phyloP scores from a whole-genome alignment of 1,140 invertebrate species.

The Achroia grisella region DNA sequence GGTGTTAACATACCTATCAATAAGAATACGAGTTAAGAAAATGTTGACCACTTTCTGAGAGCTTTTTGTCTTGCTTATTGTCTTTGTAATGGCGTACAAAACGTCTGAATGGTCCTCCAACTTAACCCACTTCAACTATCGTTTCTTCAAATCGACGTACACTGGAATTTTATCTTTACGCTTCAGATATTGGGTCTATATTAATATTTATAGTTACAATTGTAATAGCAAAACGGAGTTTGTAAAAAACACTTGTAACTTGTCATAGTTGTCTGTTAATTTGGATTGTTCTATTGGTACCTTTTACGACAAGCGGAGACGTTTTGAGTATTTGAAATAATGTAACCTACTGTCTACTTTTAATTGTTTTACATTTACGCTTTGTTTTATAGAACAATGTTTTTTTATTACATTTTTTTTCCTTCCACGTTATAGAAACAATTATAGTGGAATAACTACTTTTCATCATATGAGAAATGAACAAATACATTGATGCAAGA shows the following conservation, averaged over 20 bases:
- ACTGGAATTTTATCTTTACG: slow-evolving; percentile 17
- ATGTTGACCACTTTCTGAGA: slow-evolving; percentile 50
- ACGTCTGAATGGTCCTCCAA: slow-evolving; percentile 41
- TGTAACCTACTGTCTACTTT: slow-evolving; percentile 26
- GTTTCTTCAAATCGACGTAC: slow-evolving; percentile 1
- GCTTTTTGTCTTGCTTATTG: slow-evolving; percentile 52
- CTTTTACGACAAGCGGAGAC: slow-evolving; percentile 41
- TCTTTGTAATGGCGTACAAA: slow-evolving; percentile 44
- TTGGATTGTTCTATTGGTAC: slow-evolving; percentile 34
- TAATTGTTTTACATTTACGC: slow-evolving; percentile 38
- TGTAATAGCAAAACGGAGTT: slow-evolving; percentile 12
- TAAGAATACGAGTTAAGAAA: slow-evolving; percentile 15
- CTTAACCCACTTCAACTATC: slow-evolving; percentile 15
- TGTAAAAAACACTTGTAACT: slow-evolving; percentile 52
- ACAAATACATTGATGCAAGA: too few relatives aligned
- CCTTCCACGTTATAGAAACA: too few relatives aligned
- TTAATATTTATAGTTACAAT: slow-evolving; percentile 1
- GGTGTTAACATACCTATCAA: slow-evolving; percentile 14
- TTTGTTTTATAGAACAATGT: slow-evolving; percentile 27
- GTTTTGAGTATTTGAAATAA: slow-evolving; percentile 32
- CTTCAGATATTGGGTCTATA: slow-evolving; percentile 7
- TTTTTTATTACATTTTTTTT: too few relatives aligned
- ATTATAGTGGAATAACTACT: too few relatives aligned
- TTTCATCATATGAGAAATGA: too few relatives aligned
- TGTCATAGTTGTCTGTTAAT: slow-evolving; percentile 66